A percentile compares a stretch with the other conserved stretches of the same genome.
Conservation (phyloP, 1,140 invertebrate species). For the Neoseiulus cucumeris region DNA sequence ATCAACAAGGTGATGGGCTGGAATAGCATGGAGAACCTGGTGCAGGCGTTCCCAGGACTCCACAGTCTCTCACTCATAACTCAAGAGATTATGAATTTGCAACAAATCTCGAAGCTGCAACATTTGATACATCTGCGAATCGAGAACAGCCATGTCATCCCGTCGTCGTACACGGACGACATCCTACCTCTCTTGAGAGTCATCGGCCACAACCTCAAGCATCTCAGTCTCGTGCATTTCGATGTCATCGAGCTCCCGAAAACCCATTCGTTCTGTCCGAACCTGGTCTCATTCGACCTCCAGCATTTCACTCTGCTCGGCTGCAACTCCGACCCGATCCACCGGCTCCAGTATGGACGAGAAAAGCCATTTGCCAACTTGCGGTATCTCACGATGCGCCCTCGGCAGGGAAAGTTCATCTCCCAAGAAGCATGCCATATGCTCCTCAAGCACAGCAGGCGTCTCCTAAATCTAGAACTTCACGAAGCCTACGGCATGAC, state of each 20-base stretch:
- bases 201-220: background rate
- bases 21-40: background rate
- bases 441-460: background rate
- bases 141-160: slow-evolving; percentile 1
- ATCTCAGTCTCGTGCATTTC: background rate
- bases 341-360: background rate
- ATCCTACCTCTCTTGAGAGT: background rate
- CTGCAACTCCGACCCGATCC: background rate
- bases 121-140: background rate
- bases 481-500: slow-evolving; percentile 4
- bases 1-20: background rate
- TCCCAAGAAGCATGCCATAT: background rate
- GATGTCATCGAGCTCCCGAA: slow-evolving; percentile 1
- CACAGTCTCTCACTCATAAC: background rate
- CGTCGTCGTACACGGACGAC: background rate
- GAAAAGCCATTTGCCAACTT: background rate
- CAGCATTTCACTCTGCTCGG: background rate
- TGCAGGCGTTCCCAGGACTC: background rate
- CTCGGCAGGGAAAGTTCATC: background rate
- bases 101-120: background rate
- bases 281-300: background rate
- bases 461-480: background rate
- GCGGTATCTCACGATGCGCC: background rate
- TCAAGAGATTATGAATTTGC: background rate
- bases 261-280: background rate